phyloP scores from a whole-genome alignment of 2,797 vertebrate genomes.

The Esox masquinongy region DNA sequence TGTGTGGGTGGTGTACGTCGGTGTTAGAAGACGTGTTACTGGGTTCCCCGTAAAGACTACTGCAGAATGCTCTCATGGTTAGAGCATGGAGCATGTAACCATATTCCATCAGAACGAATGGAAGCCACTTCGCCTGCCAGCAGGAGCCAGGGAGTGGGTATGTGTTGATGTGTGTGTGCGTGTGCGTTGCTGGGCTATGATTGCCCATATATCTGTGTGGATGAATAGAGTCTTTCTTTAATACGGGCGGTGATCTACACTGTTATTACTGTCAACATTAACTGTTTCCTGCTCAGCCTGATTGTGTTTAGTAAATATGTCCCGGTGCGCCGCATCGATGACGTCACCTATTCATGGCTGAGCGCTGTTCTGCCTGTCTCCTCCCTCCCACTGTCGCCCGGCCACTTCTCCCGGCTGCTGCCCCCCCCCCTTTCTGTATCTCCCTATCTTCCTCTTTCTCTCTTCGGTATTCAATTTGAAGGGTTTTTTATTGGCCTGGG shows the following conservation, averaged over 20 bases:
- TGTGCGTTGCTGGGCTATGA: conserved; percentile 42
- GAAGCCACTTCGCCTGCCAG: neutral
- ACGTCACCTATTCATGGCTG: too few species aligned
- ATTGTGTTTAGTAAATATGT: conserved; percentile 16
- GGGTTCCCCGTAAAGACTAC: neutral
- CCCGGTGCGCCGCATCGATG: neutral
- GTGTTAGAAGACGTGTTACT: neutral
- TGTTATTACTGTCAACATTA: conserved; percentile 74
- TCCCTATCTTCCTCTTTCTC: neutral
- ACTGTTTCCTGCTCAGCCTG: conserved; percentile 65
- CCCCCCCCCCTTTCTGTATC: neutral
- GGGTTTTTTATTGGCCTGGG: too few species aligned
- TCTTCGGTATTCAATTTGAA: neutral
- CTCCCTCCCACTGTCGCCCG: conserved; percentile 40
- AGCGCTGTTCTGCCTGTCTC: conserved; percentile 21
- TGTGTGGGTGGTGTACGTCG: neutral
- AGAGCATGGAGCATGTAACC: conserved; percentile 12
- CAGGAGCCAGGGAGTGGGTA: too few species aligned
- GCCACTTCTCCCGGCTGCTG: conserved; percentile 33
- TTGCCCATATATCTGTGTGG: conserved; percentile 70
- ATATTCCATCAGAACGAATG: neutral
- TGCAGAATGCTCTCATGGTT: neutral
- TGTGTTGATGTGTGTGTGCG: neutral
- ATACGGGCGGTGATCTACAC: conserved; percentile 71
- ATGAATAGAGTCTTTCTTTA: conserved; percentile 72